Evolutionary conservation across 2,888 invertebrate species (phyloP).

Genomic region (Onchidella celtica): DNA sequence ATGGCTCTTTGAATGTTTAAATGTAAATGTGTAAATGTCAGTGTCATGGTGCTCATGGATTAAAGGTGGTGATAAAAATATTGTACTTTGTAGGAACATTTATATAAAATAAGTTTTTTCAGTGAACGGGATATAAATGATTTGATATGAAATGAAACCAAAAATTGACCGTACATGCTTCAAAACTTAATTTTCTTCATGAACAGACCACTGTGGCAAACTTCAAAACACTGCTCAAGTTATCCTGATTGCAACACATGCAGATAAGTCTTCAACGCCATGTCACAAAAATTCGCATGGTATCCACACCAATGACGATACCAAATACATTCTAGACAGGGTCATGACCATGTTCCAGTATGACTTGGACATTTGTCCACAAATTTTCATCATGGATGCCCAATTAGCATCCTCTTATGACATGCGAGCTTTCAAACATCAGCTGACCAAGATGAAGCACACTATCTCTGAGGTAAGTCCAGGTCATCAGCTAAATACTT

Average conservation of each 20-base stretch:
- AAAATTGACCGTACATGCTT: too few relatives aligned
- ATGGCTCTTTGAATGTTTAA: too few relatives aligned
- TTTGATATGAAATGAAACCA: too few relatives aligned
- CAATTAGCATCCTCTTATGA: conserved; percentile 84
- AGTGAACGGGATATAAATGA: too few relatives aligned
- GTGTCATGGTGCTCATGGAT: too few relatives aligned
- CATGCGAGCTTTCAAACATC: conserved; percentile 84
- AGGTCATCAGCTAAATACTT: too few relatives aligned
- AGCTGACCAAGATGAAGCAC: conserved; percentile 82
- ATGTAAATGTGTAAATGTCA: too few relatives aligned
- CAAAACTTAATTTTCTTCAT: too few relatives aligned
- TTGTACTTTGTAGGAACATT: too few relatives aligned
- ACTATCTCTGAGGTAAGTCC: conserved; percentile 82
- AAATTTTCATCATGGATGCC: conserved; percentile 84
- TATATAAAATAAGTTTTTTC: too few relatives aligned
- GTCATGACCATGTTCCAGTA: conserved; percentile 81
- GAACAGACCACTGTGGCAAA: conserved; percentile 83
- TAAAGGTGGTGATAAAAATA: too few relatives aligned
- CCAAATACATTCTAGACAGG: conserved; percentile 81
- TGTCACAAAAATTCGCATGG: conserved; percentile 83
- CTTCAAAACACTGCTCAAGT: conserved; percentile 82
- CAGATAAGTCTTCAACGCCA: conserved; percentile 81
- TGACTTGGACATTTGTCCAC: conserved; percentile 84
- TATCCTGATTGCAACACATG: conserved; percentile 85
- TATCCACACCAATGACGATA: conserved; percentile 83